A percentile compares a stretch with the other conserved stretches of the same genome.
Conservation (phyloP, 2,888 invertebrate species). For the Sesia bembeciformis region DNA sequence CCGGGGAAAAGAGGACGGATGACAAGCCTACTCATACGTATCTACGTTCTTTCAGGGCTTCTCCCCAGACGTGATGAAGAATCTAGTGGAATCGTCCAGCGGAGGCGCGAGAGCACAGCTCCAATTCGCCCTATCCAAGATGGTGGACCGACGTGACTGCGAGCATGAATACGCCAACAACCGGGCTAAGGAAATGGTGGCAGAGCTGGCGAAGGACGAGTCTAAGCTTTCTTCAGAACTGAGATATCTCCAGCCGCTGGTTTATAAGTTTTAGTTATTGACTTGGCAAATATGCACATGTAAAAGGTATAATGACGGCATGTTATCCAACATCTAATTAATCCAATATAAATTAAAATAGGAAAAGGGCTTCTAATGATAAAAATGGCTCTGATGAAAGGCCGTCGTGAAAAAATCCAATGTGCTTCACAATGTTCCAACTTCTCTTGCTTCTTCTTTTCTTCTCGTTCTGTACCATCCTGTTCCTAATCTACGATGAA, state of each 20-base stretch:
- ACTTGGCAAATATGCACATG: too few relatives aligned
- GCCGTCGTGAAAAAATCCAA: too few relatives aligned
- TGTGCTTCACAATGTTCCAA: too few relatives aligned
- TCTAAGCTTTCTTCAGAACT: slow-evolving; percentile 74
- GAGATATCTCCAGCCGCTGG: slow-evolving; percentile 73
- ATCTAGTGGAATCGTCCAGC: slow-evolving; percentile 66
- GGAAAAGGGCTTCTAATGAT: too few relatives aligned
- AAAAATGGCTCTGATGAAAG: too few relatives aligned
- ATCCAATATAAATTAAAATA: too few relatives aligned
- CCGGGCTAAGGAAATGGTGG: slow-evolving; percentile 68
- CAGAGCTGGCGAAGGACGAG: slow-evolving; percentile 70
- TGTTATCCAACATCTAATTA: too few relatives aligned
- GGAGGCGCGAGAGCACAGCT: slow-evolving; percentile 76
- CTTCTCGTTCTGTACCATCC: too few relatives aligned
- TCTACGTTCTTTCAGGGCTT: slow-evolving; percentile 66
- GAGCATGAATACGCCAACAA: slow-evolving; percentile 74
- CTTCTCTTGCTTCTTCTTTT: too few relatives aligned
- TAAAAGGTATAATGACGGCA: background rate
- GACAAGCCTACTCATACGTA: too few relatives aligned
- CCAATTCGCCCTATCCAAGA: slow-evolving; percentile 69
- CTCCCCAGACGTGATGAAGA: slow-evolving; percentile 71
- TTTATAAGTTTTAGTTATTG: slow-evolving; percentile 37
- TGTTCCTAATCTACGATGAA: too few relatives aligned
- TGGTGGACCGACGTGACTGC: slow-evolving; percentile 74
- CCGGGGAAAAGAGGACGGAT: too few relatives aligned